A percentile compares a stretch with the other conserved stretches of the same genome.
Conservation (phyloP, 2,888 invertebrate species). For the Palloptera scutellata region DNA sequence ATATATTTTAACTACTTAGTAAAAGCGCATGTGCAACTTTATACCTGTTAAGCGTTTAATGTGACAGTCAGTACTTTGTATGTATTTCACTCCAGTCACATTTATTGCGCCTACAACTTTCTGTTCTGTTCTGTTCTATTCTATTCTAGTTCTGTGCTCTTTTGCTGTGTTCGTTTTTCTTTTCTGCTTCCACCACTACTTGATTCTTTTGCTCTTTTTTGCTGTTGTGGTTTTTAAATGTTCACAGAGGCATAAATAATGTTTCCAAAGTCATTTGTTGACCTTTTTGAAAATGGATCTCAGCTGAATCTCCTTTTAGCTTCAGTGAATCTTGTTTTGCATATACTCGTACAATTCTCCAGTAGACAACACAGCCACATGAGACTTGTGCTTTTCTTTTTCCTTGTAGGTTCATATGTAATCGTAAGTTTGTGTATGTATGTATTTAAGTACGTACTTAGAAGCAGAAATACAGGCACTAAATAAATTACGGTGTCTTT, state of each 20-base stretch:
- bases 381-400: not conserved
- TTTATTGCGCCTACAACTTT: constrained; percentile 16
- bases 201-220: not conserved
- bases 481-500: not conserved
- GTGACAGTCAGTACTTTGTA: constrained; percentile 14
- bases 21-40: constrained; percentile 19
- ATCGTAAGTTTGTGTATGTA: not conserved
- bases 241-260: constrained; percentile 24
- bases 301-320: not conserved
- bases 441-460: not conserved
- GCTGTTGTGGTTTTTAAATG: constrained; percentile 15
- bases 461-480: not conserved
- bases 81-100: not conserved
- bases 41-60: constrained; percentile 25
- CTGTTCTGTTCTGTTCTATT: not conserved
- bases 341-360: not conserved
- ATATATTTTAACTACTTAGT: too few relatives aligned
- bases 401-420: not conserved
- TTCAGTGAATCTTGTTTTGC: not conserved
- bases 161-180: constrained; percentile 5
- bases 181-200: not conserved
- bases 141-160: not conserved
- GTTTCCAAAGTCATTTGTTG: constrained; percentile 26
- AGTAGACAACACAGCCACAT: not conserved
- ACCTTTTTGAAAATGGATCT: constrained; percentile 21